Conservation (phyloP, 2,113 vertebrate genomes). For the Gallinago jamesoni region DNA sequence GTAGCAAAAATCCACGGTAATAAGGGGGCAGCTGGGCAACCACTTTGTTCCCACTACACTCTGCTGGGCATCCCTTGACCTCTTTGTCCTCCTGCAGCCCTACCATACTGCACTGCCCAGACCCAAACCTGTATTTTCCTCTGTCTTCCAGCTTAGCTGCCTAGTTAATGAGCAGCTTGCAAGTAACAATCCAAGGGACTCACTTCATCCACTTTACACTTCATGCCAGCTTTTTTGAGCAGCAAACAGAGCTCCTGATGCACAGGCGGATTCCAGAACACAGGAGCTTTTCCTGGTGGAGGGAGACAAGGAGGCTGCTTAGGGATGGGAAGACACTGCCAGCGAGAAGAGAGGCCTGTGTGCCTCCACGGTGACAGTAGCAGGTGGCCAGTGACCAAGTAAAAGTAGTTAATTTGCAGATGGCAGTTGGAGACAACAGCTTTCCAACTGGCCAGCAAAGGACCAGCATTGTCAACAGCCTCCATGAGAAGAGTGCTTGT, state of each 20-base stretch:
- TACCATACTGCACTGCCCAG: background rate
- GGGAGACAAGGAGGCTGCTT: background rate
- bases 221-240: constrained; percentile 33
- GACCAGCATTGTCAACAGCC: background rate
- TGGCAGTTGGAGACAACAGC: background rate
- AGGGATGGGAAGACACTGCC: background rate
- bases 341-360: background rate
- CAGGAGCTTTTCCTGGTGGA: background rate
- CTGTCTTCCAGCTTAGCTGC: background rate
- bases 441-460: background rate
- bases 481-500: background rate
- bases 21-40: background rate
- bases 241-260: background rate
- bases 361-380: background rate
- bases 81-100: background rate
- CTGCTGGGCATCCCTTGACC: background rate
- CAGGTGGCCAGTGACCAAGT: background rate
- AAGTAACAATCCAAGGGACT: background rate
- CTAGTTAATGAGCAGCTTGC: background rate
- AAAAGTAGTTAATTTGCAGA: constrained; percentile 22
- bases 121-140: background rate
- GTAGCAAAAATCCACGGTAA: background rate
- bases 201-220: background rate
- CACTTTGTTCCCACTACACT: background rate
- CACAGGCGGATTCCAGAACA: background rate